These are phyloP conservation scores for Notechis scutatus DNA, from an alignment of 2,113 vertebrate genomes.

Conservation along the genomic window DNA sequence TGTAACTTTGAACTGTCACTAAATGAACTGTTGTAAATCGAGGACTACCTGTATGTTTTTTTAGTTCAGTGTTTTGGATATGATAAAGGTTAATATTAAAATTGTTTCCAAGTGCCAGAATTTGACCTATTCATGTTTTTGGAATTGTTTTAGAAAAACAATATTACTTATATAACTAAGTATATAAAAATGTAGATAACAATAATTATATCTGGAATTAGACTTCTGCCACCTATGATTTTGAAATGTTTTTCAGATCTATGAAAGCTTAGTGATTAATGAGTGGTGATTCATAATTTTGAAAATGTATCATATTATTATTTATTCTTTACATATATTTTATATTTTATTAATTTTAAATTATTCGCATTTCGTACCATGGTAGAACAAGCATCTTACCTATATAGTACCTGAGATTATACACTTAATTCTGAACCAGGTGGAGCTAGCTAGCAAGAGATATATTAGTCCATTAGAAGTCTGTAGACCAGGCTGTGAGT, in stretches of 20 bases:
- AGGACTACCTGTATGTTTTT: no score
- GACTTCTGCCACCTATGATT: background rate
- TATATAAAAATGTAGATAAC: background rate
- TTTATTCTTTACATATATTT: background rate
- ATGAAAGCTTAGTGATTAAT: no score
- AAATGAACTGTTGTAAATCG: no score
- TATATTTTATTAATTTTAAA: background rate
- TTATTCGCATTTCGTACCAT: background rate
- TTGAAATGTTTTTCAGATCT: background rate
- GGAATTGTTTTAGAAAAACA: background rate
- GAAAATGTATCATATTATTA: background rate
- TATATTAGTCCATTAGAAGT: background rate
- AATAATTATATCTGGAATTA: background rate
- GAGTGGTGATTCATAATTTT: background rate
- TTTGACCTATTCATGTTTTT: background rate
- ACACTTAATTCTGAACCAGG: conserved; percentile 10
- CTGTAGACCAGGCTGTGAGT: conserved; percentile 18
- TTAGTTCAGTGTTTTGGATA: no score
- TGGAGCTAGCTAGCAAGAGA: background rate
- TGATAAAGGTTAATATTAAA: background rate
- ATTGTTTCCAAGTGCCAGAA: background rate
- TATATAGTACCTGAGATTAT: background rate
- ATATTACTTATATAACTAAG: background rate
- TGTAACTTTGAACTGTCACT: no score
- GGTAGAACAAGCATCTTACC: rapidly evolving